Evolutionary conservation across 1,140 invertebrate genomes (phyloP).

Genomic region (Cataglyphis hispanica): DNA sequence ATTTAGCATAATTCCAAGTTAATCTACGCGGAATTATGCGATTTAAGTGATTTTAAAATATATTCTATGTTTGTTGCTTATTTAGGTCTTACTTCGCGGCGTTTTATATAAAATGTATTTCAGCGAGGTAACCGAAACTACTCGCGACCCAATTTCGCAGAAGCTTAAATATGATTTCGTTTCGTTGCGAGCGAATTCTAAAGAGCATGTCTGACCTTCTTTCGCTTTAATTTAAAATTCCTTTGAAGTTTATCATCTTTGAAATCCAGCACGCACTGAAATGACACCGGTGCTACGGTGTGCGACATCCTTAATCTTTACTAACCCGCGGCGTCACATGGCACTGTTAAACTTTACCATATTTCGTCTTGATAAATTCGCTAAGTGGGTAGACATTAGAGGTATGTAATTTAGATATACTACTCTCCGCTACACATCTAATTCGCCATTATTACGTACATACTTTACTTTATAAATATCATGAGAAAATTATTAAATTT

Average conservation of each 20-base stretch:
- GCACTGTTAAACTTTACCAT: slow-evolving; percentile 50
- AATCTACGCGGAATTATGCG: slow-evolving; percentile 22
- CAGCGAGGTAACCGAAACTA: background rate
- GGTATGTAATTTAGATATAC: slow-evolving; percentile 29
- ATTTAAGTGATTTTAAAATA: slow-evolving; percentile 48
- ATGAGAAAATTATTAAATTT: background rate
- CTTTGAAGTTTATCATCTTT: slow-evolving; percentile 29
- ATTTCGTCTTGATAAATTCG: slow-evolving; percentile 56
- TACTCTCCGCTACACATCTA: background rate
- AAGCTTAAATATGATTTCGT: slow-evolving; percentile 41
- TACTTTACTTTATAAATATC: background rate
- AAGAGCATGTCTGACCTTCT: slow-evolving; percentile 28
- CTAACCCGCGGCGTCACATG: slow-evolving; percentile 47
- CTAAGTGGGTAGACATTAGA: slow-evolving; percentile 43
- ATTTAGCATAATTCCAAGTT: slow-evolving; percentile 8
- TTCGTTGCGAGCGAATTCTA: background rate
- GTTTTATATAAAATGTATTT: slow-evolving; percentile 44
- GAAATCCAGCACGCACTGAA: slow-evolving; percentile 4
- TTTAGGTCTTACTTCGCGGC: background rate
- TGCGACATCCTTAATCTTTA: slow-evolving; percentile 52
- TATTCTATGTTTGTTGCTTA: slow-evolving; percentile 25
- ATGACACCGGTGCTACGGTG: background rate
- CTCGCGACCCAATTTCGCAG: slow-evolving; percentile 38
- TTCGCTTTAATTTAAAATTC: slow-evolving; percentile 55
- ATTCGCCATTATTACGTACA: slow-evolving; percentile 1